Evolutionary conservation across 92 coral and sea anemone genomes (phyloP).

Genomic region (Epizoanthus rinbou): DNA sequence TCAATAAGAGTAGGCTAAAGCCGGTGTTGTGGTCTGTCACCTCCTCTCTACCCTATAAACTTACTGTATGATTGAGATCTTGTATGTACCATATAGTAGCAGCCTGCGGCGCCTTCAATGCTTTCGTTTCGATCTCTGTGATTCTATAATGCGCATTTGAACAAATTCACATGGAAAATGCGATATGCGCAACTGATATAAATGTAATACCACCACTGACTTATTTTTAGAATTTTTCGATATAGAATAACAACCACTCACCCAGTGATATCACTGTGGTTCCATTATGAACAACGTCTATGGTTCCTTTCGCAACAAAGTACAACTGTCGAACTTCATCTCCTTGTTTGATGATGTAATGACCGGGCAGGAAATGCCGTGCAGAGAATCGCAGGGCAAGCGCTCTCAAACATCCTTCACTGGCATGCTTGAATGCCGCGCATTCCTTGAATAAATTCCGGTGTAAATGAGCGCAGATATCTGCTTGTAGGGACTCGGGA

Average conservation of each 20-base stretch:
- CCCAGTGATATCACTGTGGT: constrained; percentile 76
- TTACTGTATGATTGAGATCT: no score
- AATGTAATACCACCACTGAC: no score
- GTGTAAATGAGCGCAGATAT: constrained; percentile 91
- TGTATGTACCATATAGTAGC: no score
- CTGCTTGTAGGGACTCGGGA: constrained; percentile 93
- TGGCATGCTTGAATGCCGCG: constrained; percentile 81
- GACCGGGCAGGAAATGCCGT: constrained; percentile 89
- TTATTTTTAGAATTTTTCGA: no score
- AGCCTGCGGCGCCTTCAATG: no score
- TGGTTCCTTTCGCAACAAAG: constrained; percentile 87
- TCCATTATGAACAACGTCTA: constrained; percentile 83
- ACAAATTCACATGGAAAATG: no score
- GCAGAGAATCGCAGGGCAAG: constrained; percentile 86
- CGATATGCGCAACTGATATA: no score
- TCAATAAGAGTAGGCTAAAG: no score
- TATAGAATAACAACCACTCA: constrained; percentile 36
- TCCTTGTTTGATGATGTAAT: constrained; percentile 92
- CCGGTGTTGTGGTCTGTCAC: no score
- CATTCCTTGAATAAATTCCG: constrained; percentile 75
- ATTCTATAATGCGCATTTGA: no score
- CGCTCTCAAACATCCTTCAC: constrained; percentile 89
- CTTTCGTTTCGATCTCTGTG: no score
- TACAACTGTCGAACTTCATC: constrained; percentile 84
- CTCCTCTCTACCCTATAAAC: no score